phyloP scores from a whole-genome alignment of 1,140 invertebrate genomes.

The Zaprionus kolodkinae region DNA sequence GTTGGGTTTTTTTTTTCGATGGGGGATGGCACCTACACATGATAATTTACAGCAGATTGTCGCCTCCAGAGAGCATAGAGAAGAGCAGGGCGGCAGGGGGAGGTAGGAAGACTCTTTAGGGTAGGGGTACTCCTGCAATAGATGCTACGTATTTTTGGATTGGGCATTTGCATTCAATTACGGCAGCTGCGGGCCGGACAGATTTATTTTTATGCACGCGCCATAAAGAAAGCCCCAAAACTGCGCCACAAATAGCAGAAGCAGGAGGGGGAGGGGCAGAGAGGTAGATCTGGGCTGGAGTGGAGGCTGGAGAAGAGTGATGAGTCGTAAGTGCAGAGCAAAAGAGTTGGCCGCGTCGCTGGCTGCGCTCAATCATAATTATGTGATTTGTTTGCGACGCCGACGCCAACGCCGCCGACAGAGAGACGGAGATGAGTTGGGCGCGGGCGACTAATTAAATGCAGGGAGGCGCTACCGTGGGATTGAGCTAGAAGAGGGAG shows the following conservation, averaged over 20 bases:
- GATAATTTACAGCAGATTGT: constrained; percentile 83
- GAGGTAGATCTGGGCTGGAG: not conserved
- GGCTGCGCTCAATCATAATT: constrained; percentile 80
- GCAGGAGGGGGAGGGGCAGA: not conserved
- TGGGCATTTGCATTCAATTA: constrained; percentile 81
- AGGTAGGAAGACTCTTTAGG: not conserved
- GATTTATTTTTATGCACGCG: constrained; percentile 80
- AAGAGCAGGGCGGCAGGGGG: not conserved
- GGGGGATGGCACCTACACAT: constrained; percentile 68
- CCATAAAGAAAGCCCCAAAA: constrained; percentile 78
- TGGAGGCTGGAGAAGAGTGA: constrained; percentile 19
- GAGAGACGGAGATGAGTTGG: constrained; percentile 5
- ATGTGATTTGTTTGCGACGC: constrained; percentile 79
- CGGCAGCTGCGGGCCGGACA: constrained; percentile 74
- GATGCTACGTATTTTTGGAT: constrained; percentile 73
- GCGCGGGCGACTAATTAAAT: constrained; percentile 71
- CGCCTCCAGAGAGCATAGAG: constrained; percentile 43
- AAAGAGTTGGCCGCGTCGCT: constrained; percentile 47
- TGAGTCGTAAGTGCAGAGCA: constrained; percentile 14
- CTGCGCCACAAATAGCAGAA: constrained; percentile 50
- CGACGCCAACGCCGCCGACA: constrained; percentile 46
- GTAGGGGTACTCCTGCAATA: constrained; percentile 39
- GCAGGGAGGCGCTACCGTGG: constrained; percentile 39
- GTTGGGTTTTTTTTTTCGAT: not conserved
- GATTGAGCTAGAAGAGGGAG: constrained; percentile 6